Evolutionary conservation across 1,140 invertebrate species (phyloP).

Genomic region (Ruditapes philippinarum): DNA sequence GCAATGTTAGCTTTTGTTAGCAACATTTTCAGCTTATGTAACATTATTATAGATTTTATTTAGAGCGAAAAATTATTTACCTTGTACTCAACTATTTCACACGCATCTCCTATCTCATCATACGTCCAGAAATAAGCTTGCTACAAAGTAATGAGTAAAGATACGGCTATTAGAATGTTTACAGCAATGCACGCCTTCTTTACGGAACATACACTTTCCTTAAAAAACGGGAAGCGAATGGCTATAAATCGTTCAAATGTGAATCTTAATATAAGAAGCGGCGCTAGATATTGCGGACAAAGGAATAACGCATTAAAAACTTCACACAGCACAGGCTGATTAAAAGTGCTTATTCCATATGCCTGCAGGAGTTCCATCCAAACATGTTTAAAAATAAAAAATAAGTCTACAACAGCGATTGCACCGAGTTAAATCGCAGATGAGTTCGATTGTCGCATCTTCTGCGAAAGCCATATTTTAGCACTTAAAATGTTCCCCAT

Average conservation of each 20-base stretch:
- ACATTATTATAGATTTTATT: too few species aligned
- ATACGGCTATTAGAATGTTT: slow-evolving; percentile 5
- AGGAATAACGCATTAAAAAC: slow-evolving; percentile 72
- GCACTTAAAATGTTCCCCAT: slow-evolving; percentile 81
- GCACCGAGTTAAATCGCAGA: slow-evolving; percentile 85
- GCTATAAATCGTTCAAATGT: slow-evolving; percentile 95
- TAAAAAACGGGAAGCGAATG: slow-evolving; percentile 91
- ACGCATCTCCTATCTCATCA: background rate
- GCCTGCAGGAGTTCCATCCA: slow-evolving; percentile 75
- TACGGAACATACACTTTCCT: slow-evolving; percentile 93
- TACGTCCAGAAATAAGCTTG: slow-evolving; percentile 71
- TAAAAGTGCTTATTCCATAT: slow-evolving; percentile 71
- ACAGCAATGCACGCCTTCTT: slow-evolving; percentile 90
- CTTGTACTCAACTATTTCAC: slow-evolving; percentile 9
- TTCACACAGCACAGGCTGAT: slow-evolving; percentile 66
- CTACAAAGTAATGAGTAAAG: slow-evolving; percentile 31
- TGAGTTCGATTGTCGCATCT: slow-evolving; percentile 80
- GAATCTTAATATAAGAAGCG: slow-evolving; percentile 89
- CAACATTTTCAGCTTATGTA: too few species aligned
- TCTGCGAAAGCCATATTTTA: slow-evolving; percentile 80
- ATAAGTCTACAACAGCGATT: slow-evolving; percentile 80
- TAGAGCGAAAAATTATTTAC: background rate
- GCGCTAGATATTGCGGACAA: slow-evolving; percentile 69
- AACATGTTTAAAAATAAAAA: slow-evolving; percentile 81
- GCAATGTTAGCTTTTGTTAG: too few species aligned